These are phyloP conservation scores for Ormyrus nitidulus DNA, from an alignment of 2,888 invertebrate genomes.

Conservation along the genomic window DNA sequence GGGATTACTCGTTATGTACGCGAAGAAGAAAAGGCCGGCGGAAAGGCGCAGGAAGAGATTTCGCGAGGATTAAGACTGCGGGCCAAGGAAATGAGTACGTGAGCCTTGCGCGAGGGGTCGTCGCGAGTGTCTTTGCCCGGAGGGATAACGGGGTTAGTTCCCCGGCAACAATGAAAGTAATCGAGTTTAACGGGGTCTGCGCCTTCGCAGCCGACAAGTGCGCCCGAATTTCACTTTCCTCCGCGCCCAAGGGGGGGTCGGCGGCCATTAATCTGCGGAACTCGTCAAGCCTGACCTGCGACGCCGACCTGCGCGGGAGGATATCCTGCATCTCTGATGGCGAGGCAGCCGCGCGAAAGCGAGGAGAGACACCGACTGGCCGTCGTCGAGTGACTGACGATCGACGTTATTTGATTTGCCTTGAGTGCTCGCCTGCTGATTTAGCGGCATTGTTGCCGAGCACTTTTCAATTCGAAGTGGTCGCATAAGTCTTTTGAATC, in stretches of 20 bases:
- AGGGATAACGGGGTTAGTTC: conserved; percentile 67
- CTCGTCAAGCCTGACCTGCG: conserved; percentile 16
- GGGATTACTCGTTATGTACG: not conserved
- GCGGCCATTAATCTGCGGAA: conserved; percentile 18
- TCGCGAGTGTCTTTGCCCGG: conserved; percentile 3
- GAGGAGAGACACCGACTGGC: no score
- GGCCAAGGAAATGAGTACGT: conserved; percentile 42
- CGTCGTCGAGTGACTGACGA: no score
- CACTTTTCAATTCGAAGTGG: no score
- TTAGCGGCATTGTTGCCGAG: no score
- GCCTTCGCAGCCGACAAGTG: conserved; percentile 5
- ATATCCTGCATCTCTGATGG: not conserved
- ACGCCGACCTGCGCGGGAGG: not conserved
- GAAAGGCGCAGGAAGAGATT: not conserved
- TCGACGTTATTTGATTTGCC: no score
- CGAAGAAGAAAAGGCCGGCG: not conserved
- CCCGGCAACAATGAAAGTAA: conserved; percentile 71
- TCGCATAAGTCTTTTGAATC: no score
- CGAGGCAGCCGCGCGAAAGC: not conserved
- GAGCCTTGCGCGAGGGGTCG: conserved; percentile 11
- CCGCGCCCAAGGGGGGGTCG: not conserved
- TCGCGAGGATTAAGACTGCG: conserved; percentile 28
- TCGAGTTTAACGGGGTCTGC: conserved; percentile 70
- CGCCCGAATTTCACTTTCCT: conserved; percentile 29
- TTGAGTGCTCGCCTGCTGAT: no score